Conservation (phyloP, 1,140 invertebrate genomes). For the Halyomorpha halys region DNA sequence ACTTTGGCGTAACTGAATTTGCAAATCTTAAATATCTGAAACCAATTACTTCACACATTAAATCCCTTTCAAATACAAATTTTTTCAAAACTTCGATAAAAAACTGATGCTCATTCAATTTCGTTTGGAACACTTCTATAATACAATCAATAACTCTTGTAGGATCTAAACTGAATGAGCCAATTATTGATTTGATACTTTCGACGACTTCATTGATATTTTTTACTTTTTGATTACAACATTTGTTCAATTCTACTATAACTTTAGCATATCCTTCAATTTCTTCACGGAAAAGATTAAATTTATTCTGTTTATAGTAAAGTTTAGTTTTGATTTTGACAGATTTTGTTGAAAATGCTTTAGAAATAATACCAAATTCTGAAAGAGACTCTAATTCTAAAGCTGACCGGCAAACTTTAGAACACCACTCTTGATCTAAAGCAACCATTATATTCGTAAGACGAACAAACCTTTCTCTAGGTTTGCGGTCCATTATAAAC, state of each 20-base stretch:
- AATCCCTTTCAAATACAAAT: slow-evolving; percentile 74
- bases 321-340: slow-evolving; percentile 97
- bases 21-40: slow-evolving; percentile 68
- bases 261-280: slow-evolving; percentile 98
- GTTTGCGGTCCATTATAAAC: slow-evolving; percentile 40
- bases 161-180: slow-evolving; percentile 97
- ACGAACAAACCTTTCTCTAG: slow-evolving; percentile 46
- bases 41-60: slow-evolving; percentile 85
- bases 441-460: slow-evolving; percentile 16
- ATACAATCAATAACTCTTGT: slow-evolving; percentile 95
- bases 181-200: slow-evolving; percentile 86
- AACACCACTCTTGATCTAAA: slow-evolving; percentile 54
- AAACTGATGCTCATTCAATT: slow-evolving; percentile 55
- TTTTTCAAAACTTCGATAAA: slow-evolving; percentile 75
- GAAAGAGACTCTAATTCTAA: slow-evolving; percentile 87
- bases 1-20: slow-evolving; percentile 51
- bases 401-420: slow-evolving; percentile 79
- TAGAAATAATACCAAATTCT: slow-evolving; percentile 84
- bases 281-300: slow-evolving; percentile 96
- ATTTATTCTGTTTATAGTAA: slow-evolving; percentile 98
- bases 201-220: slow-evolving; percentile 55
- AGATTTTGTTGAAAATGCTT: slow-evolving; percentile 89
- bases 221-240: slow-evolving; percentile 33
- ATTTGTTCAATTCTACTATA: slow-evolving; percentile 81
- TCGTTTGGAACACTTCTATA: slow-evolving; percentile 90